Evolutionary conservation across 2,888 invertebrate species (phyloP).

Genomic region (Archips xylosteana): DNA sequence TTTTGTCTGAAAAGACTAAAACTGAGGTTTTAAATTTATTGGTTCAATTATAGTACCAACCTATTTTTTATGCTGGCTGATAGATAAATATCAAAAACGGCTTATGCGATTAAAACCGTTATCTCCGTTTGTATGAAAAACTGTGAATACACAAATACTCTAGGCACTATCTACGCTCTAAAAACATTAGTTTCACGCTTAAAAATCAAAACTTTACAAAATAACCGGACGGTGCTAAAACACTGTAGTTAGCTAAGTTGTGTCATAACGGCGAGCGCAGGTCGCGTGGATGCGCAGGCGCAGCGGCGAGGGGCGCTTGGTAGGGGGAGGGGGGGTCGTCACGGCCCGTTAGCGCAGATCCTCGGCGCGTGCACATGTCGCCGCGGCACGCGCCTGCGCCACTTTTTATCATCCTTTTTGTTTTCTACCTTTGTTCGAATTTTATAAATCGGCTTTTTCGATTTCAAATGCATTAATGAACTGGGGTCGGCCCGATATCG

Average conservation of each 20-base stretch:
- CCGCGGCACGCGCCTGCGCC: conserved; percentile 81
- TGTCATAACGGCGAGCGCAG: conserved; percentile 43
- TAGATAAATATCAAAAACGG: too few species aligned
- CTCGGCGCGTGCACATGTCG: conserved; percentile 83
- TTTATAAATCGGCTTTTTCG: conserved; percentile 62
- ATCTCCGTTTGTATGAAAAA: too few species aligned
- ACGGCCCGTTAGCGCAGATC: conserved; percentile 78
- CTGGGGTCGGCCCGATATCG: conserved; percentile 54
- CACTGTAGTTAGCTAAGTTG: conserved; percentile 18
- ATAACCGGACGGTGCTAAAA: neutral
- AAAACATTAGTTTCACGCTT: too few species aligned
- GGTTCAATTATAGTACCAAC: too few species aligned
- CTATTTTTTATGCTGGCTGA: too few species aligned
- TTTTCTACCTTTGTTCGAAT: conserved; percentile 79
- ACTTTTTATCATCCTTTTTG: conserved; percentile 77
- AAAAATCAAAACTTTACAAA: too few species aligned
- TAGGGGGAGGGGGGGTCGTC: conserved; percentile 57
- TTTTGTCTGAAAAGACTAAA: too few species aligned
- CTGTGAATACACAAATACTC: too few species aligned
- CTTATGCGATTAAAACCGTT: too few species aligned
- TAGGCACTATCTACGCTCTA: too few species aligned
- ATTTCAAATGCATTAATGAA: conserved; percentile 62
- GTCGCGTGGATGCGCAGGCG: conserved; percentile 49
- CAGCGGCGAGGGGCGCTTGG: conserved; percentile 35
- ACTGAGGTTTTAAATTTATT: too few species aligned